These are phyloP conservation scores for Charina bottae DNA, from an alignment of 2,113 vertebrate species.

Conservation along the genomic window DNA sequence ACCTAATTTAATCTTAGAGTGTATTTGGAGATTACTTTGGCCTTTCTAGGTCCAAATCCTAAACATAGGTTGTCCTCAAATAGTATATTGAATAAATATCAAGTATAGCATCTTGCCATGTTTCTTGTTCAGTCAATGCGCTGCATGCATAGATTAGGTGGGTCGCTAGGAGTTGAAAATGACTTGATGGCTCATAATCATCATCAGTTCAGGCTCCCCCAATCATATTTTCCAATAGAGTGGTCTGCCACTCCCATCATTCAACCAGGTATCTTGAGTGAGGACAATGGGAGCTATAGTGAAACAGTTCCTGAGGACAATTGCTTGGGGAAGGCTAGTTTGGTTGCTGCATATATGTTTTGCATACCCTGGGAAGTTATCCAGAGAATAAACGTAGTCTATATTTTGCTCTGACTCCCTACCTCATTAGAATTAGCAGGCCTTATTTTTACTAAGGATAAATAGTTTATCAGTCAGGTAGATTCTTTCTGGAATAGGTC, in stretches of 20 bases:
- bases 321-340: background rate
- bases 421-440: background rate
- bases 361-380: background rate
- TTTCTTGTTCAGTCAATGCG: background rate
- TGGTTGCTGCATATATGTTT: background rate
- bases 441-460: background rate
- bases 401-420: background rate
- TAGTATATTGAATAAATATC: background rate
- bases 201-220: background rate
- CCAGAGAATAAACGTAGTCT: background rate
- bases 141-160: background rate
- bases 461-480: constrained; percentile 5
- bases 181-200: background rate
- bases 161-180: background rate
- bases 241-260: background rate
- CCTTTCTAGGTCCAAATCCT: background rate
- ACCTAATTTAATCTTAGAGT: background rate
- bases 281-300: background rate
- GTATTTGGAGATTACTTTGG: background rate
- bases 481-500: background rate
- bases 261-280: background rate
- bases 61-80: background rate
- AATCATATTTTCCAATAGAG: background rate
- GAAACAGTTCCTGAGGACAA: background rate
- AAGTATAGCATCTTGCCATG: background rate